Evolutionary conservation across 1,140 invertebrate species (phyloP), one percentile per base, ranked within the genome.

Genomic region (Achroia grisella): DNA sequence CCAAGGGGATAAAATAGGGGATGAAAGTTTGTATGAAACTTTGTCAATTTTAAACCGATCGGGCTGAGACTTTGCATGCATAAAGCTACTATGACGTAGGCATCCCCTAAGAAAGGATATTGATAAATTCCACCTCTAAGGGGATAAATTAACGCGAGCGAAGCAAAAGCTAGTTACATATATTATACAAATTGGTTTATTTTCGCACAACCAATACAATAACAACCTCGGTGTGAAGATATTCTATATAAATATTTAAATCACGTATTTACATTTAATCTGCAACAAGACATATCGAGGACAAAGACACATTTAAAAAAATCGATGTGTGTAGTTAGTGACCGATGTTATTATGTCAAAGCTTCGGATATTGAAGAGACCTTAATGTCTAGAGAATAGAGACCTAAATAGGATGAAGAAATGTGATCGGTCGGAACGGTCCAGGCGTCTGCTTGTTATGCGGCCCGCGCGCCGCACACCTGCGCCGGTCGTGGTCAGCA

Each of bases 391-490:
- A 1, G 3, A 29, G 0, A 8, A 9, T 30, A 48, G 17, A 29
- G 36, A 23, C 11, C 2, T 5, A 45, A 10, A 30, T 43, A 44
- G 12, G 6, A 4, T 2, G n/a, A n/a, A n/a, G n/a, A n/a, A n/a
- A n/a, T n/a, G n/a, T n/a, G 13, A 33, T 12, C 13, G 10, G 32
- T 35, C 11, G 44, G 10, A 34, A n/a, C 13, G 17, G 10, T 6
- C 35, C 32, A 8, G 28, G n/a, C n/a, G n/a, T n/a, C n/a, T 32
- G 29, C 14, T 64, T 62, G 48, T 17, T 14, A 79, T 76, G 62
- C 69, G 33, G 55, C 48, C 50, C 76, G 64, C 65, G 72, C 63
- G 61, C 56, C 52, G 66, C 71, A 69, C 76, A 80, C 67, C 71
- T 80, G 76, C 70, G 62, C 60, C 27, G 39, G 28, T 17, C 68